Base-by-base conservation (phyloP, 2,113 vertebrate genomes). In the Aplodontia rufa region DNA sequence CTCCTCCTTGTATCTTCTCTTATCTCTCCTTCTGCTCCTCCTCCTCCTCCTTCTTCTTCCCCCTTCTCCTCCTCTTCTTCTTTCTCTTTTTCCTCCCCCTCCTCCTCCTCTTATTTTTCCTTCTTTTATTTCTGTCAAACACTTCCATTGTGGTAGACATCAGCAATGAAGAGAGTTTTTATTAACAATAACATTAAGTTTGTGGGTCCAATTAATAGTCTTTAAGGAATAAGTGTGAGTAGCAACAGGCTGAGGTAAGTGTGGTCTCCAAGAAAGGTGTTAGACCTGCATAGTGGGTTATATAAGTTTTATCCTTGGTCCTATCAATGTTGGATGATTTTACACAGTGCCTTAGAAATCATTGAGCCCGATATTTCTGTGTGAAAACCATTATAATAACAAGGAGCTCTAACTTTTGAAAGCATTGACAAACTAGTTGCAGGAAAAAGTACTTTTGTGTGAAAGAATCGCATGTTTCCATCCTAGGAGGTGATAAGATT, bases 301-400 rank as follows among this genome's bases (percentile, higher is more conserved):
- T 47, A 4, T 66, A 42, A 71, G 2, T 55, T 80, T n/a, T 92
- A 28, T 87, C 78, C 47, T 91, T 94, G 72, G 24, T 40, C 72
- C 32, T 47, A 17, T 91, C 74, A 37, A 20, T 84, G 24, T 24
- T 26, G 16, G 37, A 62, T 78, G 20, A 74, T 76, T 95, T 90
- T 74, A 88, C 42, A 74, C 6, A 45, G 60, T 94, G 74, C 26
- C 87, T 95, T 78, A 90, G n/a, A 75, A 80, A 72, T 92, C 26
- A 22, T 71, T 32, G 58, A 24, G 5, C 42, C 40, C 45, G 47
- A 69, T 88, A 14, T 49, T 87, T 51, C 69, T 82, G 30, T 55
- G 16, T 94, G 19, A 68, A 90, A 96, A 80, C 80, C 17, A 45
- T 64, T 42, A 60, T 86, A 84, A 66, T 64, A 80, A 69, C n/a